These are phyloP conservation scores for Crotalus horridus DNA, from an alignment of 2,113 vertebrate genomes.

Conservation along the genomic window DNA sequence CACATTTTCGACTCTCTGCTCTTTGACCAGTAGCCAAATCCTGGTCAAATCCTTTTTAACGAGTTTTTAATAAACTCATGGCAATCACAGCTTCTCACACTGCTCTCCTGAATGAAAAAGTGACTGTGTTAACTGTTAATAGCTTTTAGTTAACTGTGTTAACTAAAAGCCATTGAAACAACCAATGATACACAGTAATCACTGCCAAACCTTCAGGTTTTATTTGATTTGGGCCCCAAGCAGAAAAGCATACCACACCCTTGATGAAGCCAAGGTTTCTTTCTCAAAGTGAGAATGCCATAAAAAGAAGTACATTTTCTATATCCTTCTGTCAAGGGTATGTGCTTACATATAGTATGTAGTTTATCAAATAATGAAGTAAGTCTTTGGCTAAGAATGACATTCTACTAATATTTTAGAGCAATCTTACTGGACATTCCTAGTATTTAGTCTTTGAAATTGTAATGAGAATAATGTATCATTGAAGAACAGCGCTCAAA, in stretches of 20 bases:
- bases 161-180: background rate
- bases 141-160: background rate
- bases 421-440: background rate
- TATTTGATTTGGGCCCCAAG: background rate
- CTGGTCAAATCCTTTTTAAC: background rate
- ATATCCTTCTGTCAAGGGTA: background rate
- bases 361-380: background rate
- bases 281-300: background rate
- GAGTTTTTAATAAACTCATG: background rate
- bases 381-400: background rate
- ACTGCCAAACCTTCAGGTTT: background rate
- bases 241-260: background rate
- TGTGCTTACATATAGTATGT: background rate
- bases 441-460: background rate
- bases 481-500: background rate
- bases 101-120: background rate
- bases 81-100: background rate
- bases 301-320: background rate
- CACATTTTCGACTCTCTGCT: background rate
- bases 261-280: background rate
- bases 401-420: background rate
- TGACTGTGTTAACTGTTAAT: background rate
- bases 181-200: background rate
- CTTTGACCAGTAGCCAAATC: background rate
- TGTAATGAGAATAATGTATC: background rate